Conservation (phyloP, 2,888 invertebrate genomes). For the Pammene fasciana region DNA sequence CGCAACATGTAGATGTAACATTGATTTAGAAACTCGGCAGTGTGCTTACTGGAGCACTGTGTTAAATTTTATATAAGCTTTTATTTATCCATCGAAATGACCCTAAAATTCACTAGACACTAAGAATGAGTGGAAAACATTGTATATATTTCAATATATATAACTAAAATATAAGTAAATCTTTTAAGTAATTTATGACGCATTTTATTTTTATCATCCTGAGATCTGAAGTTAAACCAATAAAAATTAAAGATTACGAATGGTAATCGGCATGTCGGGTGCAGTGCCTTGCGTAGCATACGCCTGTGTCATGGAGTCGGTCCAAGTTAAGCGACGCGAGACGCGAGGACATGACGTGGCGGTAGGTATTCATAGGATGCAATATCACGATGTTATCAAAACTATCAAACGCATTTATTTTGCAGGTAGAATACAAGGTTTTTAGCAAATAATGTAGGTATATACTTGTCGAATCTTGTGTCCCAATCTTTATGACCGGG, state of each 20-base stretch:
- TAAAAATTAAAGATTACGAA: conserved; percentile 38
- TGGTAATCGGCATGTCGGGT: background rate
- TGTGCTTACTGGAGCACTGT: conserved; percentile 68
- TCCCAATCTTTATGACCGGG: too few relatives aligned
- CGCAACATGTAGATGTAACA: conserved; percentile 61
- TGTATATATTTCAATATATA: conserved; percentile 82
- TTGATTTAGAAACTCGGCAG: conserved; percentile 65
- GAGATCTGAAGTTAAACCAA: conserved; percentile 75
- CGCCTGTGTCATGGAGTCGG: too few relatives aligned
- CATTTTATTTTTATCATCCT: conserved; percentile 76
- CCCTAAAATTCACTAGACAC: conserved; percentile 73
- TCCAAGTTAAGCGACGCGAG: too few relatives aligned
- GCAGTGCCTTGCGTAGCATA: background rate
- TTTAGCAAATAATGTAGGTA: too few relatives aligned
- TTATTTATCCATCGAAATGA: conserved; percentile 80
- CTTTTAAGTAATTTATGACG: conserved; percentile 78
- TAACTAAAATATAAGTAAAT: conserved; percentile 79
- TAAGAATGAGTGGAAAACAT: conserved; percentile 79
- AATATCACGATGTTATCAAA: background rate
- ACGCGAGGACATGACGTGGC: background rate
- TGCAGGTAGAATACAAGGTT: background rate
- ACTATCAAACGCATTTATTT: background rate
- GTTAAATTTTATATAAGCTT: conserved; percentile 74
- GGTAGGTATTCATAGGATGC: background rate
- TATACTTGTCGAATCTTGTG: too few relatives aligned